Conservation (phyloP, 2,888 invertebrate species). For the Plebejus anna region DNA sequence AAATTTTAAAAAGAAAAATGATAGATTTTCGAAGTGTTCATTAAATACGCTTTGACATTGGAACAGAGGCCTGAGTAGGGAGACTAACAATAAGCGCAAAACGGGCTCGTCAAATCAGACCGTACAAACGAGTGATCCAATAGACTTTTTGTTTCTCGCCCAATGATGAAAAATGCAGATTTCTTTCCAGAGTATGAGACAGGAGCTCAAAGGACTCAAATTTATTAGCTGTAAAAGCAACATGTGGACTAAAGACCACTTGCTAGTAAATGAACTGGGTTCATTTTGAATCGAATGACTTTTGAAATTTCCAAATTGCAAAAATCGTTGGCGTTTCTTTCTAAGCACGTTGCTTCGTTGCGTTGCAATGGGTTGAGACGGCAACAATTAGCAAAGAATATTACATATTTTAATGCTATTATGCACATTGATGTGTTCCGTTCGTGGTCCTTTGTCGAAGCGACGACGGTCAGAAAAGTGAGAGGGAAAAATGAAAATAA, state of each 20-base stretch:
- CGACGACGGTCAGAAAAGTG: too few relatives aligned
- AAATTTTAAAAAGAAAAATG: background rate
- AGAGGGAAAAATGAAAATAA: background rate
- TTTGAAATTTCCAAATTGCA: background rate
- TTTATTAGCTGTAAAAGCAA: constrained; percentile 33
- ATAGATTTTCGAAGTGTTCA: constrained; percentile 10
- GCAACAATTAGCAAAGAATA: background rate
- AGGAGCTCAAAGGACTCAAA: constrained; percentile 39
- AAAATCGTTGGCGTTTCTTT: background rate
- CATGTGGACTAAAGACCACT: constrained; percentile 17
- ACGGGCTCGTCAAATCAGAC: constrained; percentile 42
- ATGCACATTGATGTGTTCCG: too few relatives aligned
- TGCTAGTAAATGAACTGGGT: constrained; percentile 25
- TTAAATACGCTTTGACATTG: constrained; percentile 25
- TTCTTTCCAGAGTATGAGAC: constrained; percentile 39
- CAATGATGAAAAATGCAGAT: constrained; percentile 41
- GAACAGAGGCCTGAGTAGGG: constrained; percentile 36
- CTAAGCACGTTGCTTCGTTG: background rate
- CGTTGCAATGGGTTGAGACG: background rate
- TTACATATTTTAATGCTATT: too few relatives aligned
- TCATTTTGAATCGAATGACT: constrained; percentile 13
- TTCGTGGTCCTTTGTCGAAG: too few relatives aligned
- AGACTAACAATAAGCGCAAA: constrained; percentile 42
- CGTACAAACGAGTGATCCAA: constrained; percentile 45
- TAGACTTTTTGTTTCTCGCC: constrained; percentile 43